Evolutionary conservation across 1,140 invertebrate species (phyloP).

Genomic region (Aphis gossypii): DNA sequence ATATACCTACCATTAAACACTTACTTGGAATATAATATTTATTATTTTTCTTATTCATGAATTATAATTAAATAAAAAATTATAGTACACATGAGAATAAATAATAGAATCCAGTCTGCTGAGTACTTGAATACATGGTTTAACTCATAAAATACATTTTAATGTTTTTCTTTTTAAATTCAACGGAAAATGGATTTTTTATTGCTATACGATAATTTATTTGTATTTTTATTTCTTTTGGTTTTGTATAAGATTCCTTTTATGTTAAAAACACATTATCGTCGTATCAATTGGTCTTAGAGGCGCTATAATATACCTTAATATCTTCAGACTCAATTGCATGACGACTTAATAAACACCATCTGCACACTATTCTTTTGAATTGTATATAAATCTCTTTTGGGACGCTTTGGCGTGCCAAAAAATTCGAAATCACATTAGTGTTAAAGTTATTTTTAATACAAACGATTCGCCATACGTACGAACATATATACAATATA

Average conservation of each 20-base stretch:
- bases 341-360: slow-evolving; percentile 42
- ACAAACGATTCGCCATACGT: slow-evolving; percentile 53
- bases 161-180: slow-evolving; percentile 20
- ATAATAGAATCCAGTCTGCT: background rate
- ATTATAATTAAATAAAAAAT: no score
- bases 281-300: slow-evolving; percentile 25
- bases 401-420: slow-evolving; percentile 20
- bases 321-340: background rate
- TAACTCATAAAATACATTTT: background rate
- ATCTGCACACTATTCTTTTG: slow-evolving; percentile 34
- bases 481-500: background rate
- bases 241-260: background rate
- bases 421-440: slow-evolving; percentile 42
- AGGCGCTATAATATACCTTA: slow-evolving; percentile 32
- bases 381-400: slow-evolving; percentile 54
- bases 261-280: slow-evolving; percentile 10
- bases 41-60: no score
- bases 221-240: slow-evolving; percentile 6
- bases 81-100: background rate
- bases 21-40: background rate
- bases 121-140: background rate
- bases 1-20: background rate
- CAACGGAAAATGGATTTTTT: slow-evolving; percentile 1
- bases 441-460: slow-evolving; percentile 50
- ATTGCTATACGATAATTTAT: slow-evolving; percentile 4